A percentile compares a stretch with the other conserved stretches of the same genome.
These are phyloP conservation scores for Tanypteryx hageni DNA, from an alignment of 2,888 invertebrate genomes.

Conservation along the genomic window DNA sequence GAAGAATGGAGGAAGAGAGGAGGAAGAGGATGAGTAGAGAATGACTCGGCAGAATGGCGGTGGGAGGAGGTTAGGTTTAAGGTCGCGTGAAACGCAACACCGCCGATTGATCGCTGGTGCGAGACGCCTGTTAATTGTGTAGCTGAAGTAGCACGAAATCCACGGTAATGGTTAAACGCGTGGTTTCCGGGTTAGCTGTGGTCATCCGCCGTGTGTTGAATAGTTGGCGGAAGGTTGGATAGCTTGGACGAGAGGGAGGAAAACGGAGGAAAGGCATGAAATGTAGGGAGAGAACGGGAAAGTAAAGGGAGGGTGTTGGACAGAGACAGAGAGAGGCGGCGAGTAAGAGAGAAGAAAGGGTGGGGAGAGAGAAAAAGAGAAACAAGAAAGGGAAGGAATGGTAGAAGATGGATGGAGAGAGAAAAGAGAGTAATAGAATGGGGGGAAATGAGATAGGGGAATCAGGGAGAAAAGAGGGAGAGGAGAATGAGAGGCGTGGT, in stretches of 20 bases:
- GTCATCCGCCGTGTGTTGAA: conserved; percentile 10
- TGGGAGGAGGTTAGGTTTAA: neutral
- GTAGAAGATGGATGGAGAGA: neutral
- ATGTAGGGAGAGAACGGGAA: neutral
- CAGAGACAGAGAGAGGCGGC: neutral
- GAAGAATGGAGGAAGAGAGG: too few relatives aligned
- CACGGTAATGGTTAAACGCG: conserved; percentile 20
- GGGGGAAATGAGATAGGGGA: too few relatives aligned
- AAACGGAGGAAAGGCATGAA: too few relatives aligned
- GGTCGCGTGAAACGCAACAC: conserved; percentile 32
- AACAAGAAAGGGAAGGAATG: neutral
- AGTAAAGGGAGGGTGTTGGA: neutral
- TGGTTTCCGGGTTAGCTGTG: conserved; percentile 6
- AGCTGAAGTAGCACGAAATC: conserved; percentile 30
- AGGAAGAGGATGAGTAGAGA: neutral
- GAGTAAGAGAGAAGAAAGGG: neutral
- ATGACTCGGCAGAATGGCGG: neutral
- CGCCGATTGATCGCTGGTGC: conserved; percentile 20
- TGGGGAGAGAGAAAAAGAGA: neutral
- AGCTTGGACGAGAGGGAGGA: neutral
- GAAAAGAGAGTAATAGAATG: too few relatives aligned
- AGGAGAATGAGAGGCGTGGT: too few relatives aligned
- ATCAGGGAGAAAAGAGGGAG: too few relatives aligned
- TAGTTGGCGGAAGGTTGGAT: neutral
- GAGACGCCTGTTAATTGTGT: conserved; percentile 50